Evolutionary conservation across 1,140 invertebrate species (phyloP).

Genomic region (Sogatella furcifera): DNA sequence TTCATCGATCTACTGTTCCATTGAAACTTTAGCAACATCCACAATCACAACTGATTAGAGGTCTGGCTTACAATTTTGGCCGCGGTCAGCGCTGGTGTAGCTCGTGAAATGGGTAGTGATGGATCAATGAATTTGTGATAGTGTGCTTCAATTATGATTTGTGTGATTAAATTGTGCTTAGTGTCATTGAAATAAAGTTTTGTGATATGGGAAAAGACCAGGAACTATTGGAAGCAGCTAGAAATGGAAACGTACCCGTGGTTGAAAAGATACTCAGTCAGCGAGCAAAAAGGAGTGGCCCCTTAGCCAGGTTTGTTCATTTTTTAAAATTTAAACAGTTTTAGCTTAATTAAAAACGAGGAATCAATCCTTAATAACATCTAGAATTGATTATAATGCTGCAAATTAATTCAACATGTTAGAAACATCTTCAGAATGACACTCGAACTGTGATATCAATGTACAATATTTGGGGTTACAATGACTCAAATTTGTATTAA

Average conservation of each 20-base stretch:
- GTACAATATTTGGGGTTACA: too few relatives aligned
- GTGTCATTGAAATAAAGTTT: slow-evolving; percentile 11
- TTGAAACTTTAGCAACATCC: too few relatives aligned
- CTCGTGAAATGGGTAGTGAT: slow-evolving; percentile 51
- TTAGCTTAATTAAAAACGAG: too few relatives aligned
- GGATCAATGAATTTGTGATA: slow-evolving; percentile 62
- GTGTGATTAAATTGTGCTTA: slow-evolving; percentile 29
- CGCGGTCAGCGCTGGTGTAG: slow-evolving; percentile 20
- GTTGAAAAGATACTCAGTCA: slow-evolving; percentile 86
- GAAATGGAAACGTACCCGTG: slow-evolving; percentile 75
- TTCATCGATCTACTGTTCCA: too few relatives aligned
- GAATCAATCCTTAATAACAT: too few relatives aligned
- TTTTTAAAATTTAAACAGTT: neutral
- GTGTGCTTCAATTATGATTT: slow-evolving; percentile 44
- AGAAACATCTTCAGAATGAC: too few relatives aligned
- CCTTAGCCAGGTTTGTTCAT: slow-evolving; percentile 72
- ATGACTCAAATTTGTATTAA: too few relatives aligned
- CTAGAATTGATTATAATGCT: too few relatives aligned
- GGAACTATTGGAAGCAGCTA: slow-evolving; percentile 88
- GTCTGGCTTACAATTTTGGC: neutral
- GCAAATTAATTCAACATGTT: too few relatives aligned
- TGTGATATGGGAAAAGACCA: slow-evolving; percentile 86
- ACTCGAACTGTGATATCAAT: too few relatives aligned
- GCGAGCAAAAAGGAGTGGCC: slow-evolving; percentile 83
- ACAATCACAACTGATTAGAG: too few relatives aligned